phyloP scores from a whole-genome alignment of 64 coral and sea anemone species.

The Catalaphyllia jardinei region DNA sequence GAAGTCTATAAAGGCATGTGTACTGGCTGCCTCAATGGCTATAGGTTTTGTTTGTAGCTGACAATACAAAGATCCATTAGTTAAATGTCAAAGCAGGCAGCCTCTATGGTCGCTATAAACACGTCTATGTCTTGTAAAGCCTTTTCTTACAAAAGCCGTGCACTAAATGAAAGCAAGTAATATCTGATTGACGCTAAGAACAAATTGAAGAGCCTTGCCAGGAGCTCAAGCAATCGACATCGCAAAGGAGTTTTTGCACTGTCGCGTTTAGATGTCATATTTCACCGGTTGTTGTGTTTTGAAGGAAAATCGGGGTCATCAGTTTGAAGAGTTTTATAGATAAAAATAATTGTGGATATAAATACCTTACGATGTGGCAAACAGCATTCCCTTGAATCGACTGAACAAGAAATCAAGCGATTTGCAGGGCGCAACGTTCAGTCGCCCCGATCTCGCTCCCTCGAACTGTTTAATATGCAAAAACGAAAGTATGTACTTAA shows the following conservation, averaged over 20 bases:
- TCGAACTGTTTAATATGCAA: conserved; percentile 29
- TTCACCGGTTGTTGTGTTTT: conserved; percentile 6
- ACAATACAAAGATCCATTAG: conserved; percentile 14
- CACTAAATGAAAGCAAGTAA: too few species aligned
- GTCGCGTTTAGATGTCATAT: background rate
- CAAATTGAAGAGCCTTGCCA: too few species aligned
- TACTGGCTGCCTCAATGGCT: background rate
- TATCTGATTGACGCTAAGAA: too few species aligned
- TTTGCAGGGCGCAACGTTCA: background rate
- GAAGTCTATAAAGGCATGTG: background rate
- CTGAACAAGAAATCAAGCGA: background rate
- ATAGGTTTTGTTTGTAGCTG: conserved; percentile 16
- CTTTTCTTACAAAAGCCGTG: too few species aligned
- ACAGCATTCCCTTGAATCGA: background rate
- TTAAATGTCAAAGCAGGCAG: background rate
- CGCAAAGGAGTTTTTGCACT: background rate
- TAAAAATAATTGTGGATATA: background rate
- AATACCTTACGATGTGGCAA: background rate
- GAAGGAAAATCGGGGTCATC: background rate
- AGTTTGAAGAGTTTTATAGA: background rate
- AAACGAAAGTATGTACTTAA: conserved; percentile 46
- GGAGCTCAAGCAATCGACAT: too few species aligned
- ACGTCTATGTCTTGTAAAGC: too few species aligned
- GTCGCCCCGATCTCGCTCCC: background rate
- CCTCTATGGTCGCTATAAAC: background rate